Conservation (phyloP, 2,888 invertebrate species). For the Agonopterix alstromeriana region DNA sequence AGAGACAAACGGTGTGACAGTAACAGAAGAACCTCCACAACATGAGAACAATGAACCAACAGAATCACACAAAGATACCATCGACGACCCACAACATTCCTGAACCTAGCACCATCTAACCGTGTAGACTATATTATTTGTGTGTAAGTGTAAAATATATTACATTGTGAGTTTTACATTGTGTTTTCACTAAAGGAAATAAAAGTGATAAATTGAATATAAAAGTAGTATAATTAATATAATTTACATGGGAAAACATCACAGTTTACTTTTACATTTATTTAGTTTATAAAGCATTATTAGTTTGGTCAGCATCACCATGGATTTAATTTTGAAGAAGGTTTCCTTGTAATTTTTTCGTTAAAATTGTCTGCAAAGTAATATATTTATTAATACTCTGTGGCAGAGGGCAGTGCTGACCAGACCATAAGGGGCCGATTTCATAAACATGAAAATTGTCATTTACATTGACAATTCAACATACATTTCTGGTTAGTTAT, state of each 20-base stretch:
- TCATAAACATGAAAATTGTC: too few species aligned
- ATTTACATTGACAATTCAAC: too few species aligned
- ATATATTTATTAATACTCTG: too few species aligned
- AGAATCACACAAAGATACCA: constrained; percentile 10
- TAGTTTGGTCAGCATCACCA: too few species aligned
- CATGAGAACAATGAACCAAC: constrained; percentile 1
- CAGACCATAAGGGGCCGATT: too few species aligned
- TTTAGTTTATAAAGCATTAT: too few species aligned
- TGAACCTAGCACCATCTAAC: constrained; percentile 8
- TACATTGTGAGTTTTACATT: constrained; percentile 6
- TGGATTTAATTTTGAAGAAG: too few species aligned
- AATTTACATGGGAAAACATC: constrained; percentile 34
- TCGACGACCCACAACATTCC: constrained; percentile 4
- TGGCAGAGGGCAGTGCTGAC: too few species aligned
- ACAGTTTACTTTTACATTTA: constrained; percentile 23
- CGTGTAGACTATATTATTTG: neutral
- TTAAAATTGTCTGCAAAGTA: too few species aligned
- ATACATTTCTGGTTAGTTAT: too few species aligned
- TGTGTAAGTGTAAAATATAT: constrained; percentile 3
- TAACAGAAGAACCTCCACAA: constrained; percentile 1
- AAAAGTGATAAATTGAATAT: constrained; percentile 4
- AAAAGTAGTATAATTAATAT: constrained; percentile 11
- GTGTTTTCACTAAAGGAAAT: constrained; percentile 3
- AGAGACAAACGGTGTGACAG: constrained; percentile 4
- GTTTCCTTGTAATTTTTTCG: too few species aligned